A percentile compares a stretch with the other conserved stretches of the same genome.
Conservation (phyloP, 2,888 invertebrate species). For the Nasonovia ribisnigri region DNA sequence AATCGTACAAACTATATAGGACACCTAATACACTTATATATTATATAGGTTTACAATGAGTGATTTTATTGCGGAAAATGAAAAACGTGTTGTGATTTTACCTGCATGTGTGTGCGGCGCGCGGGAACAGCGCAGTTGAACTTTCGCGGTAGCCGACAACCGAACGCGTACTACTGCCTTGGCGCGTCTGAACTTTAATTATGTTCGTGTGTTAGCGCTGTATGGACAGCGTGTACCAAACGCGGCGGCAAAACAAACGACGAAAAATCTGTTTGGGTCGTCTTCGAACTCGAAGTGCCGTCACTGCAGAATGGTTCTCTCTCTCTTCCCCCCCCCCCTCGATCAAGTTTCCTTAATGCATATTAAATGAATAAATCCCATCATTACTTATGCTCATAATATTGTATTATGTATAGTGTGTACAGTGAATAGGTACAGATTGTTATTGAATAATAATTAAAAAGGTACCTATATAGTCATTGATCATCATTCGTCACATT, state of each 20-base stretch:
- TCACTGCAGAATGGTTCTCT: neutral
- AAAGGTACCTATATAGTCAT: too few relatives aligned
- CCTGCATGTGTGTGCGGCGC: slow-evolving; percentile 23
- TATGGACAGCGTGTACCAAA: slow-evolving; percentile 34
- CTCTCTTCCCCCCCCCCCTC: too few relatives aligned
- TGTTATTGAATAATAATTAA: neutral
- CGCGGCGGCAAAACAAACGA: slow-evolving; percentile 25
- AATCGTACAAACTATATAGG: neutral
- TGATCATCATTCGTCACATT: too few relatives aligned
- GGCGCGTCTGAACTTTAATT: slow-evolving; percentile 34
- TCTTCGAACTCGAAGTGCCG: neutral
- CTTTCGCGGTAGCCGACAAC: slow-evolving; percentile 42
- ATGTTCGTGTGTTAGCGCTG: neutral
- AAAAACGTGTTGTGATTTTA: neutral
- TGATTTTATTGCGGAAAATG: neutral
- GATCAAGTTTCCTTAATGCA: too few relatives aligned
- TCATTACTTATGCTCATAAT: neutral
- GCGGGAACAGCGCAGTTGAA: neutral
- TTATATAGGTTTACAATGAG: neutral
- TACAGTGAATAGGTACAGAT: too few relatives aligned
- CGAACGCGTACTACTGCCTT: slow-evolving; percentile 35
- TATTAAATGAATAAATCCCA: neutral
- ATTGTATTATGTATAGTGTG: neutral
- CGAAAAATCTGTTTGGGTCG: neutral
- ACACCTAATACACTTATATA: neutral